A percentile compares a stretch with the other conserved stretches of the same genome.
phyloP scores from a whole-genome alignment of 2,113 vertebrate species.

The Rhinichthys klamathensis region DNA sequence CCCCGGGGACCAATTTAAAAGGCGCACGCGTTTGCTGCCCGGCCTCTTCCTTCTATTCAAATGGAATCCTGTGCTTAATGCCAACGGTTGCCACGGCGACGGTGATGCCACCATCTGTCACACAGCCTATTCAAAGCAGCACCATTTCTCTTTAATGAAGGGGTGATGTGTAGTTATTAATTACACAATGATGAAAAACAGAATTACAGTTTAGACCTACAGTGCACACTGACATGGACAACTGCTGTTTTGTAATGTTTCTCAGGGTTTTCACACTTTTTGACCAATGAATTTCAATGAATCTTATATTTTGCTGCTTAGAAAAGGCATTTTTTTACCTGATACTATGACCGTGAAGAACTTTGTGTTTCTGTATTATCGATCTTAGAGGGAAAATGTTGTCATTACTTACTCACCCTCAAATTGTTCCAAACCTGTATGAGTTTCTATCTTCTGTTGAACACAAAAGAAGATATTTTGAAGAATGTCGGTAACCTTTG shows the following conservation, averaged over 20 bases:
- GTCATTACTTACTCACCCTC: too few relatives aligned
- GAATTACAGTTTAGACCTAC: not conserved
- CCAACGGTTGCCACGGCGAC: slow-evolving; percentile 69
- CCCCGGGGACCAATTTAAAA: slow-evolving; percentile 76
- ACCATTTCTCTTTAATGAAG: slow-evolving; percentile 15
- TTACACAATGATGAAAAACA: not conserved
- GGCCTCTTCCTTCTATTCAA: slow-evolving; percentile 71
- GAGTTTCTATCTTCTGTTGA: too few relatives aligned
- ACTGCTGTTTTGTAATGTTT: not conserved
- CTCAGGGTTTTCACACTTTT: too few relatives aligned
- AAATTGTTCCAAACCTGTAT: too few relatives aligned
- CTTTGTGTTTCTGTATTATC: not conserved
- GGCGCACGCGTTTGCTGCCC: slow-evolving; percentile 56
- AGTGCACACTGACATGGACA: not conserved
- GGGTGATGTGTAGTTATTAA: slow-evolving; percentile 15
- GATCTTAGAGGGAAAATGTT: too few relatives aligned
- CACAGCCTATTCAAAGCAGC: slow-evolving; percentile 33
- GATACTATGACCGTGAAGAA: not conserved
- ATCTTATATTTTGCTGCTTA: too few relatives aligned
- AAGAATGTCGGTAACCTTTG: too few relatives aligned
- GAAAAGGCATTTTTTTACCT: too few relatives aligned
- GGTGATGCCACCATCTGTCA: slow-evolving; percentile 68
- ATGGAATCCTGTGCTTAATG: slow-evolving; percentile 58
- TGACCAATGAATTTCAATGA: too few relatives aligned
- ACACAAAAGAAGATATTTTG: too few relatives aligned